Conservation (phyloP, 2,113 vertebrate genomes). For the Sebastes fasciatus region DNA sequence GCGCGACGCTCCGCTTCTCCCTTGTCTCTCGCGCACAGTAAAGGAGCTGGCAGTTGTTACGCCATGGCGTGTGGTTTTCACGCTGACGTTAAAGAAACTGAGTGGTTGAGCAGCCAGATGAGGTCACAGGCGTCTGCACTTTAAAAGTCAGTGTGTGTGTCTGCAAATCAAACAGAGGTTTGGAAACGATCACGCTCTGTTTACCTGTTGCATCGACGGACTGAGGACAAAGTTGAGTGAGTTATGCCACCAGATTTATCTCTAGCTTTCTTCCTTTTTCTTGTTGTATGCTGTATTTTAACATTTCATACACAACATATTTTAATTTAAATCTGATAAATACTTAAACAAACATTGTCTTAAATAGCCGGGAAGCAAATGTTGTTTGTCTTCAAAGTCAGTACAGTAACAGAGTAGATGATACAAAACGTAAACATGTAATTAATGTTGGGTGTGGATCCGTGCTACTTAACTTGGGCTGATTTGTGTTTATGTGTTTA, state of each 20-base stretch:
- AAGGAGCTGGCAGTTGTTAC: constrained; percentile 25
- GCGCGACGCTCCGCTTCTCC: constrained; percentile 7
- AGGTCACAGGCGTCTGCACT: constrained; percentile 76
- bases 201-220: constrained; percentile 42
- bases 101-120: constrained; percentile 64
- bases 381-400: constrained; percentile 21
- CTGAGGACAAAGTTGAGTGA: constrained; percentile 59
- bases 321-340: neutral
- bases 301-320: neutral
- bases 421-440: constrained; percentile 21
- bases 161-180: constrained; percentile 61
- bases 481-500: constrained; percentile 21
- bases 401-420: neutral
- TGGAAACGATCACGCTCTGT: constrained; percentile 33
- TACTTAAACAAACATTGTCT: neutral
- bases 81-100: constrained; percentile 61
- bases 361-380: neutral
- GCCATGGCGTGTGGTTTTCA: constrained; percentile 32
- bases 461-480: constrained; percentile 10
- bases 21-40: constrained; percentile 27
- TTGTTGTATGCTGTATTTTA: neutral
- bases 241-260: constrained; percentile 12
- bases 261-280: neutral
- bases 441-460: constrained; percentile 35
- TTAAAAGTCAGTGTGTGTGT: constrained; percentile 52